phyloP scores from a whole-genome alignment of 2,888 invertebrate species.

The Brenthis daphne region DNA sequence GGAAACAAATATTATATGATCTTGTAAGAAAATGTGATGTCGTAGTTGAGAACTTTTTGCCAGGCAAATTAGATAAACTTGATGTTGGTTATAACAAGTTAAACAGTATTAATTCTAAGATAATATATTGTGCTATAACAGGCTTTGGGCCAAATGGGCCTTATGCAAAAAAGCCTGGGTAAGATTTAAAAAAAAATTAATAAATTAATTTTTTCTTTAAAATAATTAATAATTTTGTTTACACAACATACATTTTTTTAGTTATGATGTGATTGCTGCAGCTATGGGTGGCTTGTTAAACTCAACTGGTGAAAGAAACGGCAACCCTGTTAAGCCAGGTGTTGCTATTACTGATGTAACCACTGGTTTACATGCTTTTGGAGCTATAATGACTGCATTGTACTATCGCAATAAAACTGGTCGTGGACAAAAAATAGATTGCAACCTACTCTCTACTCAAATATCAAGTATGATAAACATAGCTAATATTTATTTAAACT shows the following conservation, averaged over 20 bases:
- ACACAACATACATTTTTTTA: conserved; percentile 48
- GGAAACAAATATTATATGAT: conserved; percentile 84
- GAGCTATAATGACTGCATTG: conserved; percentile 96
- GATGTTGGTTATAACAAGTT: conserved; percentile 91
- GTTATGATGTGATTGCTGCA: conserved; percentile 96
- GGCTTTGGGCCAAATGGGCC: conserved; percentile 96
- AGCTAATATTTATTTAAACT: conserved; percentile 94
- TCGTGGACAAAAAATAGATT: conserved; percentile 95
- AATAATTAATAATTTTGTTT: neutral
- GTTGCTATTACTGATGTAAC: conserved; percentile 96
- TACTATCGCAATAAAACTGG: conserved; percentile 89
- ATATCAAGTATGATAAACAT: conserved; percentile 94
- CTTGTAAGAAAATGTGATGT: conserved; percentile 91
- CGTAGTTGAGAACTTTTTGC: conserved; percentile 95
- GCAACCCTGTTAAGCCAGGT: conserved; percentile 94
- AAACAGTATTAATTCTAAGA: conserved; percentile 85
- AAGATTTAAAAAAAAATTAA: conserved; percentile 27
- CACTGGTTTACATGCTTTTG: conserved; percentile 96
- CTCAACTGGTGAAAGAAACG: conserved; percentile 92
- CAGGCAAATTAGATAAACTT: conserved; percentile 90
- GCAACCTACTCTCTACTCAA: conserved; percentile 96
- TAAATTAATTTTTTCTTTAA: neutral
- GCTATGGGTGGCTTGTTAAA: conserved; percentile 95
- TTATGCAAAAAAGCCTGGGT: conserved; percentile 92
- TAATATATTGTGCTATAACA: conserved; percentile 96